Evolutionary conservation across 2,888 invertebrate species (phyloP).

Genomic region (Morpho achilles): DNA sequence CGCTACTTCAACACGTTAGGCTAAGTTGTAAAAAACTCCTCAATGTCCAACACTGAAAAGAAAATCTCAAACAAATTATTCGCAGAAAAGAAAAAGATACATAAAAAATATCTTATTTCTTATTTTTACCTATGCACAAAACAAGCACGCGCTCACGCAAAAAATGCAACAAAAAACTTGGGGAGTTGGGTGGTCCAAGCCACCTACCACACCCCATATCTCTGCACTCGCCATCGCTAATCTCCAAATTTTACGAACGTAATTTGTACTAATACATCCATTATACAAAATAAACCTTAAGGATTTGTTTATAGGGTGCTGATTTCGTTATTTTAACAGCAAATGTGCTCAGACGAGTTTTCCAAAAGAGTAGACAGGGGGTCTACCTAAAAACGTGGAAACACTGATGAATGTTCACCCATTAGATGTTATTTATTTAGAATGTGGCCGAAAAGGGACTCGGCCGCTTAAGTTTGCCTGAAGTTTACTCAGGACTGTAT

Average conservation of each 20-base stretch:
- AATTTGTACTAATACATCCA: constrained; percentile 43
- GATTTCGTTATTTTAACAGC: constrained; percentile 26
- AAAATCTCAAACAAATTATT: neutral
- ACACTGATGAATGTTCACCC: constrained; percentile 78
- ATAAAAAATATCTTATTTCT: constrained; percentile 33
- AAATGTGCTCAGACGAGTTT: constrained; percentile 51
- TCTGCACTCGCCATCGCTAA: constrained; percentile 74
- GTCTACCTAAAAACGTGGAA: constrained; percentile 76
- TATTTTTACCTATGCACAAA: constrained; percentile 49
- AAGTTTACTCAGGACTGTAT: constrained; percentile 78
- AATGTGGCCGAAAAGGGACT: constrained; percentile 76
- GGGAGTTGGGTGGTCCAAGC: constrained; percentile 60
- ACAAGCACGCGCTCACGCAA: constrained; percentile 58
- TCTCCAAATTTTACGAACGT: constrained; percentile 65
- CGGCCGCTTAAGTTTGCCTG: constrained; percentile 70
- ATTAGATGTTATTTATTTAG: constrained; percentile 81
- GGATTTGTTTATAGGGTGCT: constrained; percentile 25
- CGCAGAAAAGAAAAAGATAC: too few species aligned
- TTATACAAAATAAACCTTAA: constrained; percentile 37
- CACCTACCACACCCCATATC: constrained; percentile 61
- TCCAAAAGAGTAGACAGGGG: constrained; percentile 66
- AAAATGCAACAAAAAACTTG: constrained; percentile 71
- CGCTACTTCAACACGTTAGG: too few species aligned
- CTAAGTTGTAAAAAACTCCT: neutral
- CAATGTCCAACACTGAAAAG: neutral